Base-by-base conservation (phyloP, 37 sponge, comb jelly and placozoan genomes). In the Dysidea cf. avara region DNA sequence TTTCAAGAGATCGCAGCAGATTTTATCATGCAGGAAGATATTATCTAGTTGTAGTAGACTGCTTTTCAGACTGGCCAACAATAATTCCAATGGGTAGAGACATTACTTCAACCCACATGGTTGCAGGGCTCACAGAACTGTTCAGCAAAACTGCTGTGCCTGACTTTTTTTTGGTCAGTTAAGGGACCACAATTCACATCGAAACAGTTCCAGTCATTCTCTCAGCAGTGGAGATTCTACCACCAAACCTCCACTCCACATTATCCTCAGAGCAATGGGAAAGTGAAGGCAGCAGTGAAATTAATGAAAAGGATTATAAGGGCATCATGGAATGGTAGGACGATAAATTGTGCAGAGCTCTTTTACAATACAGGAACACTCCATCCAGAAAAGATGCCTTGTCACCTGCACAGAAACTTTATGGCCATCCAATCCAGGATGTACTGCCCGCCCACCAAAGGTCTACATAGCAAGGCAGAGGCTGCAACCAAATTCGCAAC, bases 301-400 rank as follows among this genome's bases (percentile, higher is more conserved):
- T 49, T 49, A 16, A 49, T 49, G 52, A 49, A 49, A 49, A 49
- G 16, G 52, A 49, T 49, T 16, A 58, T 58, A n/a, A 58, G 60
- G 14, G 18, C 60, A 11, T 13, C 25, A n/a, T 58, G 60, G 60
- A 58, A 58, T 13, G 24, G 22, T 26, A 58, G 9, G 24, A 58
- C 14, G 9, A 49, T 13, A 16, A 49, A 49, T 16, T 49, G 16
- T 13, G 16, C 52, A 49, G 52, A 16, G 52, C 52, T 18, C 52
- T 49, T 18, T 16, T 49, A 13, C 52, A 49, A 16, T 49, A 49
- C 52, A 49, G 52, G 16, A 49, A 49, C 52, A 49, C 52, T 16
- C 52, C 52, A 49, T 49, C 52, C 16, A 13, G 13, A 49, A 16
- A 16, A 13, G 52, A 49, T 49, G 16, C 16, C 16, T 16, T 49